phyloP scores from a whole-genome alignment of 1,140 invertebrate genomes.

The Drosophila serrata region DNA sequence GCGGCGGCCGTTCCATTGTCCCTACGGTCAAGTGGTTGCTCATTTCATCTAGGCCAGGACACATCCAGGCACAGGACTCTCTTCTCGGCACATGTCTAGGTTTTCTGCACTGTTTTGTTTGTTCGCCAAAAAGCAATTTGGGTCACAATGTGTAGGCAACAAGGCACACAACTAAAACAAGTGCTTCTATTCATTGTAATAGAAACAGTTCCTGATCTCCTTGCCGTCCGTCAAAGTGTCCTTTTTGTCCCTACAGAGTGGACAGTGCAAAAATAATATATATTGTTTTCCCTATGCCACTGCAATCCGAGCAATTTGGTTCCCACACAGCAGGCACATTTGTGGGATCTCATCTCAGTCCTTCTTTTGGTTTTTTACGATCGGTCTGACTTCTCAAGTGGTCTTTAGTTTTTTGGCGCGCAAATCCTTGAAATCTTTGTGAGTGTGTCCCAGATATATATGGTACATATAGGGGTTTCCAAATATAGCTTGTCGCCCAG shows the following conservation, averaged over 20 bases:
- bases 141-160: constrained; percentile 65
- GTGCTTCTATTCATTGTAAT: constrained; percentile 61
- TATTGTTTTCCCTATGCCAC: constrained; percentile 64
- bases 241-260: constrained; percentile 13
- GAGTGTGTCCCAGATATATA: constrained; percentile 22
- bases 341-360: constrained; percentile 39
- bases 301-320: constrained; percentile 65
- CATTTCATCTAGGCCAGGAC: constrained; percentile 44
- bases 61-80: constrained; percentile 37
- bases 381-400: constrained; percentile 64
- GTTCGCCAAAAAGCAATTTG: constrained; percentile 72
- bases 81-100: constrained; percentile 50
- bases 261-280: constrained; percentile 67
- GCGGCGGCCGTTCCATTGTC: constrained; percentile 56
- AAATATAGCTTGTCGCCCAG: constrained; percentile 54
- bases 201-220: constrained; percentile 57
- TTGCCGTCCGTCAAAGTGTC: constrained; percentile 10
- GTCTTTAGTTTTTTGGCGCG: constrained; percentile 45
- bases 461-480: constrained; percentile 24
- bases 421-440: constrained; percentile 32
- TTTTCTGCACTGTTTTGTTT: constrained; percentile 45
- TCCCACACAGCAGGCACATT: constrained; percentile 78
- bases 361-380: constrained; percentile 57
- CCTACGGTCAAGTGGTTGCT: constrained; percentile 58
- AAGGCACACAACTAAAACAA: constrained; percentile 59